Evolutionary conservation across 2,888 invertebrate genomes (phyloP).

Genomic region (Pimpla rufipes): DNA sequence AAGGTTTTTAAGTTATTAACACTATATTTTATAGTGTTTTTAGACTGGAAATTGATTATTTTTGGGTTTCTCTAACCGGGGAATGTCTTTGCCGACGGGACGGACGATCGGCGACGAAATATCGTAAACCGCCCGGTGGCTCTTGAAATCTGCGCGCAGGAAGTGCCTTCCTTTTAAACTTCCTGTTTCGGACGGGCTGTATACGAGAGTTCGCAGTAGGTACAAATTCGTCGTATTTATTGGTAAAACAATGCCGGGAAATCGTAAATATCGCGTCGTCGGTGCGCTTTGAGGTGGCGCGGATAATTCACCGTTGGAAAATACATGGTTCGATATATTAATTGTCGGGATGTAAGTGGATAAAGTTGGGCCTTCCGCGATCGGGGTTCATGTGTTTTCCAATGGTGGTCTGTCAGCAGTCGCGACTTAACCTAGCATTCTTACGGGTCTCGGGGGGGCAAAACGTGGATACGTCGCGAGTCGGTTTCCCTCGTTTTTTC

Average conservation of each 20-base stretch:
- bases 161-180: conserved; percentile 74
- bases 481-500: neutral
- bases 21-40: neutral
- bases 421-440: conserved; percentile 53
- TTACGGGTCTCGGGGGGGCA: neutral
- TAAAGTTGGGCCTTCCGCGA: conserved; percentile 62
- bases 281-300: conserved; percentile 25
- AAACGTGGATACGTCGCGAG: conserved; percentile 12
- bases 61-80: neutral
- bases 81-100: neutral
- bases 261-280: conserved; percentile 65
- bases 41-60: neutral
- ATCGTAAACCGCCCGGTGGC: neutral
- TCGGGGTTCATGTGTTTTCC: conserved; percentile 64
- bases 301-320: conserved; percentile 29
- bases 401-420: conserved; percentile 64
- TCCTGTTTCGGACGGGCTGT: conserved; percentile 72
- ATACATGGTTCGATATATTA: conserved; percentile 46
- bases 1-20: neutral
- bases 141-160: conserved; percentile 68
- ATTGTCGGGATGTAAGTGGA: conserved; percentile 73
- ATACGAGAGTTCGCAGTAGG: conserved; percentile 68
- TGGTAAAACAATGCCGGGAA: conserved; percentile 47
- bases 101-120: neutral
- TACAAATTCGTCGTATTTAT: conserved; percentile 71